Conservation (phyloP, 2,888 invertebrate genomes). For the Encarsia formosa region DNA sequence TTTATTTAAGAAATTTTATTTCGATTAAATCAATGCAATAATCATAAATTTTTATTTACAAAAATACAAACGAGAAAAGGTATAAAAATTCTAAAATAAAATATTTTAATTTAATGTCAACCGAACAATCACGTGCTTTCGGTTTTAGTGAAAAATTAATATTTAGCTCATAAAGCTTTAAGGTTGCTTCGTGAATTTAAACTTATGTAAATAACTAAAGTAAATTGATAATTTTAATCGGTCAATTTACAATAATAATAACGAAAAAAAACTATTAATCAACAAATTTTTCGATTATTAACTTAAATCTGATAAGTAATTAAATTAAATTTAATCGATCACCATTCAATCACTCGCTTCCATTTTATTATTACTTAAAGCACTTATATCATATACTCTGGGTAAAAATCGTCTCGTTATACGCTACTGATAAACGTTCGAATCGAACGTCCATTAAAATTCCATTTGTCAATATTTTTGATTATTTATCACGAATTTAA, state of each 20-base stretch:
- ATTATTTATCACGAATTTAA: no score
- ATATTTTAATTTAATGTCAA: not conserved
- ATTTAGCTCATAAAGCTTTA: constrained; percentile 7
- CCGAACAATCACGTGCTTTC: constrained; percentile 5
- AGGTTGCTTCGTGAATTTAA: constrained; percentile 3
- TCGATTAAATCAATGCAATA: constrained; percentile 14
- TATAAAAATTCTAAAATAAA: constrained; percentile 12
- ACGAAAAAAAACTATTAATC: no score
- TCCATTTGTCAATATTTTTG: no score
- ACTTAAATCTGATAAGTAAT: no score
- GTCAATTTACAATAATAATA: constrained; percentile 10
- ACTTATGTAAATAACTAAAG: constrained; percentile 19
- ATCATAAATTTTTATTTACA: constrained; percentile 15
- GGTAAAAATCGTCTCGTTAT: no score
- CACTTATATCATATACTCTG: constrained; percentile 12
- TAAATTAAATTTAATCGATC: constrained; percentile 7
- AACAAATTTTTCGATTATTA: no score
- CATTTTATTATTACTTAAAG: constrained; percentile 19
- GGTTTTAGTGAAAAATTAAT: constrained; percentile 5
- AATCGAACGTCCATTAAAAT: no score
- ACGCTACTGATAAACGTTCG: no score
- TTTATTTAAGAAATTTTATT: no score
- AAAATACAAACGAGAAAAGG: constrained; percentile 17
- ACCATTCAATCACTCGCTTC: constrained; percentile 6
- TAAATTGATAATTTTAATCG: constrained; percentile 11